phyloP scores from a whole-genome alignment of 2,888 invertebrate genomes.

The Ptilodon capucinus region DNA sequence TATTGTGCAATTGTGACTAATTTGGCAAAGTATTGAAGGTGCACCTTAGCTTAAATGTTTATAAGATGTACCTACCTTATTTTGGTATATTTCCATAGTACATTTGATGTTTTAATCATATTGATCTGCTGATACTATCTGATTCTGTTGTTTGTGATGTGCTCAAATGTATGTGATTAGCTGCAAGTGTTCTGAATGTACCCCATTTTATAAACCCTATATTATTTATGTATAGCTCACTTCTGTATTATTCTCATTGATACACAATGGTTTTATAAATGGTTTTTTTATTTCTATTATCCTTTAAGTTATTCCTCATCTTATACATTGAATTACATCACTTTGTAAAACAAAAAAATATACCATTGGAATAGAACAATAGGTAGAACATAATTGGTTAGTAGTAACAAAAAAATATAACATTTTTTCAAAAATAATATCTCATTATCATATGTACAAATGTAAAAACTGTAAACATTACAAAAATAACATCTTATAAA shows the following conservation, averaged over 20 bases:
- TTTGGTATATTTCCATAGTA: background rate
- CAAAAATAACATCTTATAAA: background rate
- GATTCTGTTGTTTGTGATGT: slow-evolving; percentile 22
- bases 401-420: slow-evolving; percentile 2
- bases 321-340: too few species aligned
- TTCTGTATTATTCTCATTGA: slow-evolving; percentile 78
- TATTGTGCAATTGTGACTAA: slow-evolving; percentile 38
- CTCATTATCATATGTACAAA: background rate
- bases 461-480: slow-evolving; percentile 2
- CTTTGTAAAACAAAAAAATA: too few species aligned
- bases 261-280: slow-evolving; percentile 75
- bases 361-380: too few species aligned
- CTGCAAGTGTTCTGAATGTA: slow-evolving; percentile 55
- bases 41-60: background rate
- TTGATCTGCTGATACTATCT: background rate
- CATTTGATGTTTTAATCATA: background rate
- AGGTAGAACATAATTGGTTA: too few species aligned
- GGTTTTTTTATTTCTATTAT: slow-evolving; percentile 60
- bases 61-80: background rate
- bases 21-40: slow-evolving; percentile 2
- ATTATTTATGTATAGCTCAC: slow-evolving; percentile 74
- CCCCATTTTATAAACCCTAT: slow-evolving; percentile 63
- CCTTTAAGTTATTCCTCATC: background rate
- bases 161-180: slow-evolving; percentile 37
- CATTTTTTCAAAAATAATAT: slow-evolving; percentile 4